phyloP scores from a whole-genome alignment of 2,113 vertebrate species.

The Sebastes fasciatus region DNA sequence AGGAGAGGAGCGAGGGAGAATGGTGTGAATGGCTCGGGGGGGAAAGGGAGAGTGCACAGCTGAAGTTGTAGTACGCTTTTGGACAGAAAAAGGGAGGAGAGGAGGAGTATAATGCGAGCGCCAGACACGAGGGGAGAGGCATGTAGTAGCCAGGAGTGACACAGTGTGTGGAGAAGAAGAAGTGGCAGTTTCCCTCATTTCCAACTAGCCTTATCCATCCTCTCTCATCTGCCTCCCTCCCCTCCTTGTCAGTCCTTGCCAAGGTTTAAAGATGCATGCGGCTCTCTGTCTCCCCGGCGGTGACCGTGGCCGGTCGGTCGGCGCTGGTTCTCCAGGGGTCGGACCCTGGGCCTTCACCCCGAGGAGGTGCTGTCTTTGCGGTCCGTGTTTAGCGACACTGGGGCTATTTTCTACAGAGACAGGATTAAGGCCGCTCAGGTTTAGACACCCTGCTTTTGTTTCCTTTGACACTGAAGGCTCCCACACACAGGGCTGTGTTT shows the following conservation, averaged over 20 bases:
- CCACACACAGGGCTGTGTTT: conserved; percentile 67
- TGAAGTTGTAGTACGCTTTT: conserved; percentile 79
- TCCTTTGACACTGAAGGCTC: conserved; percentile 67
- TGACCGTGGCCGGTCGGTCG: conserved; percentile 25
- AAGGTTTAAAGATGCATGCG: conserved; percentile 64
- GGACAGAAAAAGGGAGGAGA: conserved; percentile 49
- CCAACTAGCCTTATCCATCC: conserved; percentile 53
- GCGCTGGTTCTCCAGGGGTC: conserved; percentile 53
- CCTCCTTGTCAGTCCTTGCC: conserved; percentile 57
- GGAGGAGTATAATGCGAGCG: conserved; percentile 51
- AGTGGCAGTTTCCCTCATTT: conserved; percentile 59
- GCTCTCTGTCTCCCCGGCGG: conserved; percentile 47
- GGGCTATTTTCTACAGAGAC: conserved; percentile 69
- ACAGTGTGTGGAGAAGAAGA: conserved; percentile 46
- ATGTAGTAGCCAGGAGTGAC: conserved; percentile 56
- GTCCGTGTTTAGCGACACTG: conserved; percentile 67
- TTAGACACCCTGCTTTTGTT: conserved; percentile 76
- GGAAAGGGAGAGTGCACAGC: conserved; percentile 65
- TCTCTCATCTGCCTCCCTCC: conserved; percentile 49
- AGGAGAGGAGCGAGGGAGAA: conserved; percentile 69
- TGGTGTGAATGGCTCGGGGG: conserved; percentile 60
- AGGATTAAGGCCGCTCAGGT: conserved; percentile 80
- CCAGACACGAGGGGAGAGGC: conserved; percentile 61
- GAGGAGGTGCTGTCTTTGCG: conserved; percentile 75
- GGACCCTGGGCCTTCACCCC: conserved; percentile 59